Evolutionary conservation across 2,113 vertebrate species (phyloP).

Genomic region (Grantiella picta): DNA sequence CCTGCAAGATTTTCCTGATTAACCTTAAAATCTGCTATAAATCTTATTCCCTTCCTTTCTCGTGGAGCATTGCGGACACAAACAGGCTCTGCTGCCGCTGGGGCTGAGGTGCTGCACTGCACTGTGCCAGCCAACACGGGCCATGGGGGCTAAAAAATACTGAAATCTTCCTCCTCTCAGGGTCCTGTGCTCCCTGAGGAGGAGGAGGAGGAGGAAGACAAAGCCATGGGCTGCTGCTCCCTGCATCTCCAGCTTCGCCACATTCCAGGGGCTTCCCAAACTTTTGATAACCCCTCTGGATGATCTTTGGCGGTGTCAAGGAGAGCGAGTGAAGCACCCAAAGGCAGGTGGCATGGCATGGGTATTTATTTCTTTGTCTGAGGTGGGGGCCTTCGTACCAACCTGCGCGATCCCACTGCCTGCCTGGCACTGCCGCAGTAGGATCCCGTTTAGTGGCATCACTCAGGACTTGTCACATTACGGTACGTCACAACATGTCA

Average conservation of each 20-base stretch:
- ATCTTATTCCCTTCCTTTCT: constrained; percentile 2
- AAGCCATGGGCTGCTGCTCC: background rate
- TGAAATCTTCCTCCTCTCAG: background rate
- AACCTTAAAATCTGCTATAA: constrained; percentile 59
- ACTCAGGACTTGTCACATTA: constrained; percentile 61
- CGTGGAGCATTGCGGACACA: background rate
- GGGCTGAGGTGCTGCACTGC: background rate
- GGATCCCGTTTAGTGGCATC: constrained; percentile 54
- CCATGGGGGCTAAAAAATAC: fast-evolving
- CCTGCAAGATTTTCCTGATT: constrained; percentile 61
- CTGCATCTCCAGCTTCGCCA: background rate
- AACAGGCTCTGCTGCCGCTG: background rate
- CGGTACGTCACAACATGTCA: constrained; percentile 63
- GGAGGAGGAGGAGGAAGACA: background rate
- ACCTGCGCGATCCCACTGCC: background rate
- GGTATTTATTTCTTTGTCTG: background rate
- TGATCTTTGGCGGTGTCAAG: background rate
- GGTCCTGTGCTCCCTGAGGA: background rate
- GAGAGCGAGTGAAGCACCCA: fast-evolving
- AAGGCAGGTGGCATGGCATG: background rate
- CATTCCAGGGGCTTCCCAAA: background rate
- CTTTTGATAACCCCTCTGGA: fast-evolving
- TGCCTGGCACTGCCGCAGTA: constrained; percentile 1
- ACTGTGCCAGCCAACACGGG: fast-evolving
- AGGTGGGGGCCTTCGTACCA: background rate